phyloP scores from a whole-genome alignment of 2,113 vertebrate species.

The Antennarius striatus region DNA sequence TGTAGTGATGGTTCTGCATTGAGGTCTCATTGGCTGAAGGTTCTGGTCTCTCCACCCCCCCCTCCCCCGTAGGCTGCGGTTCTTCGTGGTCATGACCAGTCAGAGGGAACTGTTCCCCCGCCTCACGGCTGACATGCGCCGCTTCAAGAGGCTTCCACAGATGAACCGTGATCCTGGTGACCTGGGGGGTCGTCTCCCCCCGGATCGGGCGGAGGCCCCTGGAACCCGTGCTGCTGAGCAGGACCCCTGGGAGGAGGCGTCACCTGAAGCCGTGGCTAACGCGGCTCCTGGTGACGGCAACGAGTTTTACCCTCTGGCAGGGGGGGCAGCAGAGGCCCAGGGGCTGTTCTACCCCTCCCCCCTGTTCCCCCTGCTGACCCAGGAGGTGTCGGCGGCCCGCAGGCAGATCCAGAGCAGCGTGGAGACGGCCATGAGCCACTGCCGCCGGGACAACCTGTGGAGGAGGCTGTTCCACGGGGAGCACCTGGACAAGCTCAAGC shows the following conservation, averaged over 20 bases:
- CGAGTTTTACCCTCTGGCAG: conserved; percentile 73
- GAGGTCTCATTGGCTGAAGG: too few species aligned
- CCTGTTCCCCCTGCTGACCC: conserved; percentile 88
- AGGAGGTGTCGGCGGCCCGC: conserved; percentile 87
- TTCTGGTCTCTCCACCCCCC: too few species aligned
- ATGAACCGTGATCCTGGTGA: conserved; percentile 86
- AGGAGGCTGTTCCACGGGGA: conserved; percentile 95
- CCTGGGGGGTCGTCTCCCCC: conserved; percentile 56
- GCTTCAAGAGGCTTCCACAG: conserved; percentile 91
- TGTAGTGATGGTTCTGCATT: not conserved
- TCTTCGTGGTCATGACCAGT: conserved; percentile 97
- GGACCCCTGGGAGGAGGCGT: conserved; percentile 82
- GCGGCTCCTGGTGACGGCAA: conserved; percentile 63
- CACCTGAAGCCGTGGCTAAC: conserved; percentile 4
- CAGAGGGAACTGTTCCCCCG: conserved; percentile 95
- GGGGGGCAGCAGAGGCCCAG: conserved; percentile 57
- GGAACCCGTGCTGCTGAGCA: conserved; percentile 55
- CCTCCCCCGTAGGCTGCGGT: conserved; percentile 81
- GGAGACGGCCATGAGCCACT: conserved; percentile 94
- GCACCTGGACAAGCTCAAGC: conserved; percentile 91
- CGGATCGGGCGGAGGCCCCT: conserved; percentile 28
- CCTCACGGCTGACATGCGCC: conserved; percentile 91
- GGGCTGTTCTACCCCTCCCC: conserved; percentile 83
- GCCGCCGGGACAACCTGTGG: conserved; percentile 96
- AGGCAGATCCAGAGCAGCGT: conserved; percentile 89